Base-by-base conservation (phyloP, 1,140 invertebrate genomes). In the Centruroides vittatus region DNA sequence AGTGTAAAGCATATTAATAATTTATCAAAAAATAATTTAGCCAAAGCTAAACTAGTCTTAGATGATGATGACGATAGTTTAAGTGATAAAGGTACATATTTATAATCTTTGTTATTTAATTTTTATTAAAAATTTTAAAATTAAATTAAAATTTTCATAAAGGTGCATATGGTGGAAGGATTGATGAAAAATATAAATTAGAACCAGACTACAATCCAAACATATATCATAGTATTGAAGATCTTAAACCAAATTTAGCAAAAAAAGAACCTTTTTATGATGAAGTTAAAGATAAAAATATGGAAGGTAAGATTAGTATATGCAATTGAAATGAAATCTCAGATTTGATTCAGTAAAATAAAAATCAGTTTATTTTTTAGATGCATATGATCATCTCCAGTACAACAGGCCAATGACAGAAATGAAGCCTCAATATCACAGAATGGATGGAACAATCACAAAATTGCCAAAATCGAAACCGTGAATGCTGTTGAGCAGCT, bases 221-320 rank as follows among this genome's bases (percentile, higher is more conserved):
- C 69, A 79, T 93, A 8, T 93, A 92, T 69, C 82, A 90, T 61
- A 84, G 81, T 66, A 84, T 88, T 62, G 84, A 86, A 52, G 83
- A 85, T 64, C 75, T 83, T 54, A 81, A 84, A 58, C 65, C 66
- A 34, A 85, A 82, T 67, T 69, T 82, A 11, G 57, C 62, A 11
- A 67, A 67, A 63, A 67, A 67, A 49, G 88, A 93, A 65, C 89
- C 93, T 70, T 81, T 93, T 1, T 94, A 94, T 69, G 89, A 92
- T 73, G 90, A 94, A 75, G 91, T 93, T 60, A 91, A 91, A 70
- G 85, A 87, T 36, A 89, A 89, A 67, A 68, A 71, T 61, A 67
- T 58, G 60, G 64, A 65, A 50, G 68, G 65, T 41, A 70, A 67
- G 58, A 36, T 35, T 6, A 61, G 70, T 47, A 58, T 60, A 60